These are phyloP conservation scores for Antedon mediterranea DNA, from an alignment of 53 echinoderm and acorn worm species.

Conservation along the genomic window DNA sequence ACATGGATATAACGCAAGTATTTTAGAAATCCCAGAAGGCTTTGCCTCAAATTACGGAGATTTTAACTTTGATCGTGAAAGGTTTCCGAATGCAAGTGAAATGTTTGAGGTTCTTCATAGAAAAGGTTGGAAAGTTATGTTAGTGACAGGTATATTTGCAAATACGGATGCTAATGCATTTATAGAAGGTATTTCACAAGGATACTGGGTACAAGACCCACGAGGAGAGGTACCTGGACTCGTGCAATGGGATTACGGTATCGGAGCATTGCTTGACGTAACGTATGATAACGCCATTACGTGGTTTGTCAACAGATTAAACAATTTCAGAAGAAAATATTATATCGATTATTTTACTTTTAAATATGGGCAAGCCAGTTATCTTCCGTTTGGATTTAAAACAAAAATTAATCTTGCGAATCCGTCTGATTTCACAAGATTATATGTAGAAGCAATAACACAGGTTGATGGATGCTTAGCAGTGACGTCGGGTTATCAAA, in stretches of 20 bases:
- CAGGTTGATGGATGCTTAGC: constrained; percentile 19
- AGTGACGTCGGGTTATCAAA: constrained; percentile 47
- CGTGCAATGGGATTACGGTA: constrained; percentile 47
- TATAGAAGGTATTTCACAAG: constrained; percentile 27
- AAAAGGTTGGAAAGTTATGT: constrained; percentile 28
- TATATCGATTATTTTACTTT: constrained; percentile 61
- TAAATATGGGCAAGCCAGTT: constrained; percentile 81
- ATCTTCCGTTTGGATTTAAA: constrained; percentile 69
- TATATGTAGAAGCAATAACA: constrained; percentile 39
- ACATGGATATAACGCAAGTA: constrained; percentile 23
- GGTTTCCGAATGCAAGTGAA: constrained; percentile 33
- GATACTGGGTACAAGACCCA: constrained; percentile 55
- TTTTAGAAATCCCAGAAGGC: constrained; percentile 49
- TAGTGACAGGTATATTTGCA: constrained; percentile 51
- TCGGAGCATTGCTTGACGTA: constrained; percentile 58
- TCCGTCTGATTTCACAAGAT: constrained; percentile 54
- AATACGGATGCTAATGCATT: constrained; percentile 57
- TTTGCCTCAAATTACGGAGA: constrained; percentile 49
- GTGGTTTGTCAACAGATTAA: constrained; percentile 43
- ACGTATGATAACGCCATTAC: constrained; percentile 32
- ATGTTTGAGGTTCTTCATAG: constrained; percentile 21
- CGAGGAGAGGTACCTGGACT: constrained; percentile 66
- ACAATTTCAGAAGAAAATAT: constrained; percentile 14
- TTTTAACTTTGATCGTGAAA: constrained; percentile 41
- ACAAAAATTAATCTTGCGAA: constrained; percentile 28